Conservation (phyloP, 2,888 invertebrate species). For the Drosophila putrida region DNA sequence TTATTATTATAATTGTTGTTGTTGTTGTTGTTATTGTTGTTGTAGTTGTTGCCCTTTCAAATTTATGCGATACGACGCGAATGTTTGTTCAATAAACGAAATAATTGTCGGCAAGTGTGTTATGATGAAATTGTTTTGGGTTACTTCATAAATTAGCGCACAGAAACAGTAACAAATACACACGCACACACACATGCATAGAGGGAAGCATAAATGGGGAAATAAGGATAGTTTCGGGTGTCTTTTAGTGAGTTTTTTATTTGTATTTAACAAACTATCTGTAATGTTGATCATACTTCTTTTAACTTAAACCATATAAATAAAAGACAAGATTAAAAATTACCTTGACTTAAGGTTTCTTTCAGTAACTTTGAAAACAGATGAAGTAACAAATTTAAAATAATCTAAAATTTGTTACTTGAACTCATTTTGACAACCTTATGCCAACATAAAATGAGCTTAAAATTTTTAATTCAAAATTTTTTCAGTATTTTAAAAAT, state of each 20-base stretch:
- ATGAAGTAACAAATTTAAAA: too few species aligned
- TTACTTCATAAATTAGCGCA: conserved; percentile 80
- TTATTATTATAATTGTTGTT: conserved; percentile 39
- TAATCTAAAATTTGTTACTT: too few species aligned
- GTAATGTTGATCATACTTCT: too few species aligned
- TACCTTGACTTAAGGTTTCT: too few species aligned
- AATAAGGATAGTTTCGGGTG: neutral
- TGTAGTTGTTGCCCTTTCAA: conserved; percentile 52
- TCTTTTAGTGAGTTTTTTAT: neutral
- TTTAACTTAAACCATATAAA: too few species aligned
- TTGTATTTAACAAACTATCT: too few species aligned
- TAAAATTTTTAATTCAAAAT: too few species aligned
- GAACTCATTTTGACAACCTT: too few species aligned
- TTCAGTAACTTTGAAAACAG: too few species aligned
- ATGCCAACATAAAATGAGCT: too few species aligned
- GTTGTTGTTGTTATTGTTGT: conserved; percentile 32
- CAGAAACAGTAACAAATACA: conserved; percentile 31
- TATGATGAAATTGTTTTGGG: conserved; percentile 81
- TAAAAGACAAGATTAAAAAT: too few species aligned
- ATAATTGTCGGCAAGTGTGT: conserved; percentile 80
- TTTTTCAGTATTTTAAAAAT: too few species aligned
- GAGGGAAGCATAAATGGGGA: neutral
- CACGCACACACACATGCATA: conserved; percentile 19
- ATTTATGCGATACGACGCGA: conserved; percentile 79
- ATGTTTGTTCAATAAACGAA: conserved; percentile 80